phyloP scores from a whole-genome alignment of 2,888 invertebrate species.

The Trileptium ribeirensis region DNA sequence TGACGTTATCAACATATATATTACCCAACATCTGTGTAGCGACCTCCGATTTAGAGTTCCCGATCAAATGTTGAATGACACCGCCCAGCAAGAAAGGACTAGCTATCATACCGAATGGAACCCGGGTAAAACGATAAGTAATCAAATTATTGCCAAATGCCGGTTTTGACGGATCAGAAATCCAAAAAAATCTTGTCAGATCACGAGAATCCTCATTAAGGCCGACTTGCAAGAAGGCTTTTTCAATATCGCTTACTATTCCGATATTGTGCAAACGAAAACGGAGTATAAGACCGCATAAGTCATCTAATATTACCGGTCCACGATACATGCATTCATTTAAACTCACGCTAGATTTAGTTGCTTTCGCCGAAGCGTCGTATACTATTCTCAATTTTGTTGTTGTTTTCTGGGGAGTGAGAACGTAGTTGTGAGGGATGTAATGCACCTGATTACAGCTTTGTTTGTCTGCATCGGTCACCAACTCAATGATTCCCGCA shows the following conservation, averaged over 20 bases:
- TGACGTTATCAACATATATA: slow-evolving; percentile 34
- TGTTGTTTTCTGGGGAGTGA: slow-evolving; percentile 24
- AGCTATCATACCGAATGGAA: slow-evolving; percentile 30
- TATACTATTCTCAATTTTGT: slow-evolving; percentile 40
- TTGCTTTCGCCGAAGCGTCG: slow-evolving; percentile 21
- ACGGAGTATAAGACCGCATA: slow-evolving; percentile 25
- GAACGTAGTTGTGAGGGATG: slow-evolving; percentile 31
- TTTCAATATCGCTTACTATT: slow-evolving; percentile 23
- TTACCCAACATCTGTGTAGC: slow-evolving; percentile 17
- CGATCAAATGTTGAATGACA: slow-evolving; percentile 1
- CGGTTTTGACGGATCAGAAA: slow-evolving; percentile 12
- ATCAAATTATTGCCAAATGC: slow-evolving; percentile 16
- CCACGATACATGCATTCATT: slow-evolving; percentile 32
- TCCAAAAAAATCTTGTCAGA: slow-evolving; percentile 30
- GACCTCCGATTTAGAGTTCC: background rate
- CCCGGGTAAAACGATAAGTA: slow-evolving; percentile 24
- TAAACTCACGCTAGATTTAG: background rate
- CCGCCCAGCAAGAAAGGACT: slow-evolving; percentile 24
- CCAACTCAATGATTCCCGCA: slow-evolving; percentile 23
- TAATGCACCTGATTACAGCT: slow-evolving; percentile 25
- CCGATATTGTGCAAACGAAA: background rate
- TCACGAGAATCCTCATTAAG: slow-evolving; percentile 25
- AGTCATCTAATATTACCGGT: slow-evolving; percentile 28
- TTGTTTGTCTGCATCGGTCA: background rate
- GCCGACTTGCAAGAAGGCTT: slow-evolving; percentile 19